Conservation (phyloP, 2,797 vertebrate species). For the Morelia viridis region DNA sequence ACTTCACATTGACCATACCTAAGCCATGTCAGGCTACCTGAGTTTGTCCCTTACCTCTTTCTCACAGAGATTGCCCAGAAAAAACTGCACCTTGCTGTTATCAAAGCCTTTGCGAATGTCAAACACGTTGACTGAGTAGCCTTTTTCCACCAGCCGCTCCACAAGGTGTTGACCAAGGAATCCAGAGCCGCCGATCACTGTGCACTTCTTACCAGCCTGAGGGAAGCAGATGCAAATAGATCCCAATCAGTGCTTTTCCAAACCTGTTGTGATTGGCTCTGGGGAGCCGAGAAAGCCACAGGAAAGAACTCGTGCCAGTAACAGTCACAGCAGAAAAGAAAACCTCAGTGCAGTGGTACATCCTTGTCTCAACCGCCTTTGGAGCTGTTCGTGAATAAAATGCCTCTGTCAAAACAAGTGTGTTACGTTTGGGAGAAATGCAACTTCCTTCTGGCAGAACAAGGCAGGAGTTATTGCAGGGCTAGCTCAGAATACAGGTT, state of each 20-base stretch:
- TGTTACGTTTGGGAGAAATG: not conserved
- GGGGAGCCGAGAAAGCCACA: not conserved
- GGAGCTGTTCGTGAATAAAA: not conserved
- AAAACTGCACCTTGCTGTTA: constrained; percentile 81
- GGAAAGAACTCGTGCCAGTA: not conserved
- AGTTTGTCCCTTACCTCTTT: constrained; percentile 76
- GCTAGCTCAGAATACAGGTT: not conserved
- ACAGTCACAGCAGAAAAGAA: not conserved
- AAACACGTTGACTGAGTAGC: constrained; percentile 88
- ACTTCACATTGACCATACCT: not conserved
- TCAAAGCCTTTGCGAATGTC: constrained; percentile 87
- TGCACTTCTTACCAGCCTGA: constrained; percentile 84
- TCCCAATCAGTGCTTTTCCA: not conserved
- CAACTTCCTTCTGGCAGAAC: not conserved
- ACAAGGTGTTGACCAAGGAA: constrained; percentile 94
- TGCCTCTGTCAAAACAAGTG: not conserved
- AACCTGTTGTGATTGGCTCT: not conserved
- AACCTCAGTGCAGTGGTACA: not conserved
- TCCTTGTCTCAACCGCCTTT: not conserved
- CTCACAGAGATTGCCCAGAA: constrained; percentile 90
- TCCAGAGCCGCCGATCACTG: constrained; percentile 91
- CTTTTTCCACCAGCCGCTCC: constrained; percentile 85
- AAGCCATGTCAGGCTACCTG: not conserved
- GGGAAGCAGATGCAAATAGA: too few species aligned
- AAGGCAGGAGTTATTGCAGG: not conserved